A percentile compares a stretch with the other conserved stretches of the same genome.
phyloP scores from a whole-genome alignment of 2,888 invertebrate genomes.

The Polydrusus tereticollis region DNA sequence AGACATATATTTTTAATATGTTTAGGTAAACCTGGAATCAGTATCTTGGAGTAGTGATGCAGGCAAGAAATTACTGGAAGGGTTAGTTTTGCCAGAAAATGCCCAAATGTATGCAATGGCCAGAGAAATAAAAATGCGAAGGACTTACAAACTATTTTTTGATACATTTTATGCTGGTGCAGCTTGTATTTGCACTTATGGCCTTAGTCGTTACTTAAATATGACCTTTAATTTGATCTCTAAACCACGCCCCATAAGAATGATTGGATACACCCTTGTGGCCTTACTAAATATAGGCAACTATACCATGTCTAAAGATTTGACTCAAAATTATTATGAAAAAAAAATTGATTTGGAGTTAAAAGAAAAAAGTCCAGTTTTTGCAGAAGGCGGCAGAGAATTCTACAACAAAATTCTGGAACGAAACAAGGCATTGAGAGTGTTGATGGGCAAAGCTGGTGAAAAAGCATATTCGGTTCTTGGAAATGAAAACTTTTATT shows the following conservation, averaged over 20 bases:
- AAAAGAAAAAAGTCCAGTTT: conserved; percentile 72
- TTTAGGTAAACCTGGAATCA: conserved; percentile 73
- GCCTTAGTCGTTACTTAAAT: conserved; percentile 69
- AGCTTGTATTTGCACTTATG: conserved; percentile 69
- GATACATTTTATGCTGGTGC: conserved; percentile 71
- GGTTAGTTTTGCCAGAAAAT: conserved; percentile 80
- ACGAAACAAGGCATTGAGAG: conserved; percentile 80
- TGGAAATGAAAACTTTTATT: conserved; percentile 78
- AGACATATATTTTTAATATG: background rate
- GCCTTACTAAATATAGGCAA: conserved; percentile 71
- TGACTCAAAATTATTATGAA: conserved; percentile 75
- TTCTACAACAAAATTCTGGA: conserved; percentile 81
- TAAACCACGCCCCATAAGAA: conserved; percentile 69
- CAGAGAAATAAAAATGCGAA: conserved; percentile 76
- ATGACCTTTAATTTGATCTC: conserved; percentile 70
- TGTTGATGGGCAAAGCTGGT: conserved; percentile 75
- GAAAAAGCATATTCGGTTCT: conserved; percentile 73
- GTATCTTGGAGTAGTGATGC: conserved; percentile 76
- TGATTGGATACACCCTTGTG: conserved; percentile 71
- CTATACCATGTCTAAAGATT: conserved; percentile 77
- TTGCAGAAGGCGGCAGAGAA: conserved; percentile 79
- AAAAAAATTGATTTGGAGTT: conserved; percentile 74
- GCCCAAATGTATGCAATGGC: conserved; percentile 87
- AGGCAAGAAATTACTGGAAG: conserved; percentile 74
- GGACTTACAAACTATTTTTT: conserved; percentile 72